phyloP scores from a whole-genome alignment of 2,888 invertebrate species.

The Monopis laevigella region DNA sequence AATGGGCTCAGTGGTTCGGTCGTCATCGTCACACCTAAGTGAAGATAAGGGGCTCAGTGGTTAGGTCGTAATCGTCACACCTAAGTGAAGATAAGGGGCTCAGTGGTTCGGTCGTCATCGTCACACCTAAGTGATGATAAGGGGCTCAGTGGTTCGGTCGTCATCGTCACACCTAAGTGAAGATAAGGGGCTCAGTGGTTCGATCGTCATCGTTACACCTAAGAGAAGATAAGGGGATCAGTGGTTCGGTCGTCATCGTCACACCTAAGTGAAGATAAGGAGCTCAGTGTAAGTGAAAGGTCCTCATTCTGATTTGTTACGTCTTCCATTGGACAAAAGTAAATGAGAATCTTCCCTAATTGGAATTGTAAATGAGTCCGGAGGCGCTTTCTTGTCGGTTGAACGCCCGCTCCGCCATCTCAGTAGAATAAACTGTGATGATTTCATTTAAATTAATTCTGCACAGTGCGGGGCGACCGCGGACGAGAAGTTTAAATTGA shows the following conservation, averaged over 20 bases:
- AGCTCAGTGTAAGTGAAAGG: constrained; percentile 18
- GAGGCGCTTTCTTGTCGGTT: constrained; percentile 57
- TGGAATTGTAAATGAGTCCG: constrained; percentile 64
- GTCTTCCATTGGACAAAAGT: constrained; percentile 47
- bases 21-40: too few relatives aligned
- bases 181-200: too few relatives aligned
- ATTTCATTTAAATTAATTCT: constrained; percentile 62
- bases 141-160: too few relatives aligned
- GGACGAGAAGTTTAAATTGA: constrained; percentile 37
- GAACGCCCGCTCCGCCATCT: constrained; percentile 49
- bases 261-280: not conserved
- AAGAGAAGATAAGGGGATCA: not conserved
- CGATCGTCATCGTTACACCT: too few relatives aligned
- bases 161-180: too few relatives aligned
- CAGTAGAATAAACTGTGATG: constrained; percentile 60
- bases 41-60: too few relatives aligned
- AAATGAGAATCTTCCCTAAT: constrained; percentile 62
- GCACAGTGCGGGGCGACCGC: constrained; percentile 30
- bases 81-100: too few relatives aligned
- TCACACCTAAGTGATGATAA: too few relatives aligned
- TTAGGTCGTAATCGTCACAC: too few relatives aligned
- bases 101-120: too few relatives aligned
- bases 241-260: not conserved
- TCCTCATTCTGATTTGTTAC: constrained; percentile 41
- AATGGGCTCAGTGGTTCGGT: too few relatives aligned